Base-by-base conservation (phyloP, 2,888 invertebrate genomes). In the Stenotaenia linearis region DNA sequence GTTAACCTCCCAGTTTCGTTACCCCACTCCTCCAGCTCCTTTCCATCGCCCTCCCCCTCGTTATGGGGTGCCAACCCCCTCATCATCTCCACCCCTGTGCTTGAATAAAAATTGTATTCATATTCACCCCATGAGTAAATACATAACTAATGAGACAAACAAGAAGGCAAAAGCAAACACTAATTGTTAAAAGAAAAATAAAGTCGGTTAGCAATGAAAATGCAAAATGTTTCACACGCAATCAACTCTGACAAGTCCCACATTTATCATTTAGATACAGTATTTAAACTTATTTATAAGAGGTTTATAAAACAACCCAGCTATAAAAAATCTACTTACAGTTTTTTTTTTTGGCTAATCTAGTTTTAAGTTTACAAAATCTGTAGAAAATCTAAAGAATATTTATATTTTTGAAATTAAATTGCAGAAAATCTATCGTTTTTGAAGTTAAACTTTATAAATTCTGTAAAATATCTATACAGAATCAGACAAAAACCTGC, bases 31-130 rank as follows among this genome's bases (percentile, higher is more conserved):
- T 50, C 78, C 80, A n/a, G n/a, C 78, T 79, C 56, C 37, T 78
- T 45, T 18, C 69, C 78, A 35, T 77, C 76, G 76, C 74, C 25
- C 40, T 61, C 81, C 25, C 78, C 30, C 61, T 78, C 76, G 32
- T 21, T 56, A 75, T 78, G 75, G 61, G 28, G 21, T 56, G 56
- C 79, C 79, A 78, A 61, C 79, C 69, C 56, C 79, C 45, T 45
- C 75, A 35, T 32, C 77, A 78, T 79, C 81, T 37, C 78, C 80
- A 50, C 18, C 56, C 56, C 56, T n/a, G 21, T 23, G 21, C 56
- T 56, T 21, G 56, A 56, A 56, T 56, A 18, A 40, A 56, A 56
- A 56, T 21, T 2, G 56, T 21, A 56, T 56, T 56, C 56, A 56
- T 23, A 56, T 56, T 56, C 56, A 56, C 56, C 56, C 56, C 23